Evolutionary conservation across 2,888 invertebrate species (phyloP), one percentile per base, ranked within the genome.

Genomic region (Timema podura): DNA sequence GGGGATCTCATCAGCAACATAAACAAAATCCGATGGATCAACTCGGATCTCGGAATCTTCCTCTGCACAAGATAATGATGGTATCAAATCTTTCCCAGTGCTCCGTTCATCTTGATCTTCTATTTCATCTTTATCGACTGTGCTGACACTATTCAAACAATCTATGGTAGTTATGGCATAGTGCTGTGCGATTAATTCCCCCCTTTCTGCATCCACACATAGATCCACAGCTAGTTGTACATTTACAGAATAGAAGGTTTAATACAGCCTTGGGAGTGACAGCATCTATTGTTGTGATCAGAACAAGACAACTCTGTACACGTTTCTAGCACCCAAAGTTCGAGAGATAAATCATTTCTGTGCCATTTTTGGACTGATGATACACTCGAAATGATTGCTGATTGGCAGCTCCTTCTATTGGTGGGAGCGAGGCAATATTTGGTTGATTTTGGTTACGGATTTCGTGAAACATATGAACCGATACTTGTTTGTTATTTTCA

Each of bases 51-150:
- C n/a, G n/a, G n/a, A n/a, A n/a, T n/a, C n/a, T n/a, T n/a, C n/a
- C n/a, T n/a, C n/a, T n/a, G n/a, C n/a, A n/a, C n/a, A n/a, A n/a
- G n/a, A n/a, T n/a, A n/a, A n/a, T n/a, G n/a, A n/a, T n/a, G n/a
- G n/a, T n/a, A n/a, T n/a, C n/a, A n/a, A n/a, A n/a, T n/a, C n/a
- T n/a, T n/a, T n/a, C n/a, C n/a, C n/a, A n/a, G n/a, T n/a, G n/a
- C n/a, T n/a, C n/a, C n/a, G n/a, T n/a, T n/a, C 6, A 54, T 54
- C 54, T 54, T 54, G n/a, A 54, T 10, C 54, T 54, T 54, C 54
- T 16, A n/a, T n/a, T n/a, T 54, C 54, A 16, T 6, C 54, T 15
- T n/a, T n/a, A n/a, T 15, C 11, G 16, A 16, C 11, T 54, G 54
- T 6, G 16, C 6, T 16, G 54, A 10, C 16, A 7, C 54, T 16